Evolutionary conservation across 2,888 invertebrate genomes (phyloP).

Genomic region (Eristalinus aeneus): DNA sequence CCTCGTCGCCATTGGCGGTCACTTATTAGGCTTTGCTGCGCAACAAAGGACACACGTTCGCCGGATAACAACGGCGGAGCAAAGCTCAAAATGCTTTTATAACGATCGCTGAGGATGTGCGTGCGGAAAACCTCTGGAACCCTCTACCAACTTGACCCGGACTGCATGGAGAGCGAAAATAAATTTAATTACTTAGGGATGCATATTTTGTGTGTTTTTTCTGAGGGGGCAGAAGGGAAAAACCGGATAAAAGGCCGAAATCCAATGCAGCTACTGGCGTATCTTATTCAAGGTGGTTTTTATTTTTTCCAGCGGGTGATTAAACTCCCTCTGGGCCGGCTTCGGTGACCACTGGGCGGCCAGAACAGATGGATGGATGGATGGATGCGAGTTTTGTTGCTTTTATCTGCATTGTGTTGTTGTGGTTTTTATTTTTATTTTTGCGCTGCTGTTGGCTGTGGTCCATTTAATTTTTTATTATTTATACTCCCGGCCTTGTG

Average conservation of each 20-base stretch:
- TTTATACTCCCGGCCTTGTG: slow-evolving; percentile 26
- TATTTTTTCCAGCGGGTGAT: slow-evolving; percentile 19
- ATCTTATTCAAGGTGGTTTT: slow-evolving; percentile 42
- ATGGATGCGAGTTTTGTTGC: slow-evolving; percentile 8
- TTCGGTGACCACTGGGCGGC: slow-evolving; percentile 21
- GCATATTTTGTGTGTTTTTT: slow-evolving; percentile 36
- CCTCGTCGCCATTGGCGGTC: slow-evolving; percentile 16
- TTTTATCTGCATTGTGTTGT: not conserved
- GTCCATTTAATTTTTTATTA: slow-evolving; percentile 39
- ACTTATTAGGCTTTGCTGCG: slow-evolving; percentile 56
- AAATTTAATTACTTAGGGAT: slow-evolving; percentile 69
- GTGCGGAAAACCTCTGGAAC: not conserved
- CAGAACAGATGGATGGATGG: slow-evolving; percentile 40
- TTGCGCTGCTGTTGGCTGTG: slow-evolving; percentile 32
- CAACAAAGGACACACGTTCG: slow-evolving; percentile 25
- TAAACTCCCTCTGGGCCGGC: slow-evolving; percentile 23
- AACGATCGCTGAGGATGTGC: slow-evolving; percentile 23
- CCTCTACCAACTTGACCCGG: slow-evolving; percentile 37
- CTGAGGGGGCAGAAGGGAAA: slow-evolving; percentile 2
- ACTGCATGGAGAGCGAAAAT: slow-evolving; percentile 37
- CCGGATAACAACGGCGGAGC: slow-evolving; percentile 21
- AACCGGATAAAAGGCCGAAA: not conserved
- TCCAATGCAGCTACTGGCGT: slow-evolving; percentile 17
- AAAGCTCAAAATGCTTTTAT: slow-evolving; percentile 64
- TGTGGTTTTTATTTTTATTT: slow-evolving; percentile 1